Evolutionary conservation across 2,113 vertebrate genomes (phyloP).

Genomic region (Megaceryle torquata): DNA sequence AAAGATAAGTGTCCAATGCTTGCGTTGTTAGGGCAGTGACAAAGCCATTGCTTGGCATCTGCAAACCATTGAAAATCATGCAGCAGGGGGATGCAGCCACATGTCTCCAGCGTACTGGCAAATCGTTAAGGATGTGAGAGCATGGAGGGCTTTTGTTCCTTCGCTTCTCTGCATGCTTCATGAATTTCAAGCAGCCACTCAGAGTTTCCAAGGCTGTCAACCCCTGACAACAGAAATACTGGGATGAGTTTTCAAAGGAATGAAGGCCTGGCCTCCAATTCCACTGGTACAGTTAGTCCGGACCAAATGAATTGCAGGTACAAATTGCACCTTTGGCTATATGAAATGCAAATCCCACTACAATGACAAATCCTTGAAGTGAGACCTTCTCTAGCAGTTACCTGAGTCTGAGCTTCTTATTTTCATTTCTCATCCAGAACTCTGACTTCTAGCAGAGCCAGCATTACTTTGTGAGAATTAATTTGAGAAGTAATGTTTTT

Average conservation of each 20-base stretch:
- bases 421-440: slow-evolving; percentile 28
- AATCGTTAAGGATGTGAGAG: not conserved
- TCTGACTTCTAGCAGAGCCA: slow-evolving; percentile 28
- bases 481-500: slow-evolving; percentile 36
- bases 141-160: not conserved
- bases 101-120: not conserved
- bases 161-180: not conserved
- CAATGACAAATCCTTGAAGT: not conserved
- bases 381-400: slow-evolving; percentile 13
- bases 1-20: not conserved
- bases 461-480: slow-evolving; percentile 18
- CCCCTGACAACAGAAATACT: not conserved
- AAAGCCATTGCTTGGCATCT: not conserved
- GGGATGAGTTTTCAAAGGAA: not conserved
- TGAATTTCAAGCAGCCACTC: not conserved
- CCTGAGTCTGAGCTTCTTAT: slow-evolving; percentile 21
- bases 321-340: not conserved
- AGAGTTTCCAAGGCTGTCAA: not conserved
- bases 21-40: not conserved
- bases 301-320: not conserved
- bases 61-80: not conserved
- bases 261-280: not conserved
- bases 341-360: slow-evolving; percentile 28
- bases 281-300: not conserved
- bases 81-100: not conserved